A percentile compares a stretch with the other conserved stretches of the same genome.
Evolutionary conservation across 1,140 invertebrate genomes (phyloP).

Genomic region (Fopius arisanus): DNA sequence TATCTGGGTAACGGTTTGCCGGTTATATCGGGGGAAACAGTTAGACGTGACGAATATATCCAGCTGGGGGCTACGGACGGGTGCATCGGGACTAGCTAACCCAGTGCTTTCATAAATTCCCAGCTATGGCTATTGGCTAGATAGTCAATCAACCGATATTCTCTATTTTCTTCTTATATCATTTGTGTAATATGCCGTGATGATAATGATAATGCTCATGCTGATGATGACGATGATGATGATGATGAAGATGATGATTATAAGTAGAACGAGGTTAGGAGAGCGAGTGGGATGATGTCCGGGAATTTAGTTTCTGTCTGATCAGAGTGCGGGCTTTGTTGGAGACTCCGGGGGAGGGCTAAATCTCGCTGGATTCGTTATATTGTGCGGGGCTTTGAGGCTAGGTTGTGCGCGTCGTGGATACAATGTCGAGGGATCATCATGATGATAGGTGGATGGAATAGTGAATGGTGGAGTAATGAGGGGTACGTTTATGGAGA

Average conservation of each 20-base stretch:
- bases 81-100: too few relatives aligned
- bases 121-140: too few relatives aligned
- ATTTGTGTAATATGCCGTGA: too few relatives aligned
- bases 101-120: too few relatives aligned
- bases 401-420: background rate
- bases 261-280: conserved; percentile 22
- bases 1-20: conserved; percentile 36
- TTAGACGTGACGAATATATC: conserved; percentile 4
- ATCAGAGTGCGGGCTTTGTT: background rate
- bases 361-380: background rate
- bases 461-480: background rate
- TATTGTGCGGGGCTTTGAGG: background rate
- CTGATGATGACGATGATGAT: background rate
- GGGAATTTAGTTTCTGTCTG: background rate
- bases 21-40: background rate
- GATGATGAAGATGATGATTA: background rate
- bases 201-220: background rate
- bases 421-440: conserved; percentile 4
- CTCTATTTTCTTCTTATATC: too few relatives aligned
- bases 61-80: background rate
- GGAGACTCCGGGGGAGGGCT: background rate
- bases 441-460: background rate
- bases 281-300: background rate
- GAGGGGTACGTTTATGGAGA: background rate
- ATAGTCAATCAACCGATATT: too few relatives aligned